Conservation (phyloP, 2,888 invertebrate species). For the Lithosia quadra region DNA sequence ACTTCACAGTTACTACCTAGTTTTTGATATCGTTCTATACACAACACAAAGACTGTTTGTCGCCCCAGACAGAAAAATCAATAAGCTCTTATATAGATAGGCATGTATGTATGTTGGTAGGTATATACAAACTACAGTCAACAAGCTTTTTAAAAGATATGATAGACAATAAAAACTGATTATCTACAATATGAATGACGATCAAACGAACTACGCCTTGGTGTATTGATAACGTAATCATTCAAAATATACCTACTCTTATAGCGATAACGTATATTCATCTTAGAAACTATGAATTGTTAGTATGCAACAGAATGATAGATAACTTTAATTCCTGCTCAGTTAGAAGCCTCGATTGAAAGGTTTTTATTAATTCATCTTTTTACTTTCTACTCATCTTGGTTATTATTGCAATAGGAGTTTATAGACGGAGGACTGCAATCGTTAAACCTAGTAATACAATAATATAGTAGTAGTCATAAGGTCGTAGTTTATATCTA, state of each 20-base stretch:
- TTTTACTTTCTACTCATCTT: background rate
- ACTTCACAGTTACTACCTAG: background rate
- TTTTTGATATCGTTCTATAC: background rate
- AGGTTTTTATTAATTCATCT: background rate
- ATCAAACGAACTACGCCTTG: conserved; percentile 21
- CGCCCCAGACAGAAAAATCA: background rate
- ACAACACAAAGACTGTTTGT: background rate
- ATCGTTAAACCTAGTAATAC: background rate
- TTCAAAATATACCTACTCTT: conserved; percentile 13
- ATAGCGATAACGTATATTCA: conserved; percentile 33
- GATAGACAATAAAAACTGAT: conserved; percentile 31
- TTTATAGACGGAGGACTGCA: background rate
- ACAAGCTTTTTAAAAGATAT: background rate
- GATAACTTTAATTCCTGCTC: background rate
- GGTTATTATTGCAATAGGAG: background rate
- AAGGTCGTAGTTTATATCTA: background rate
- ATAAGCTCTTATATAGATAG: background rate
- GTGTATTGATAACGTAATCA: conserved; percentile 35
- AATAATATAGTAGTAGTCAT: background rate
- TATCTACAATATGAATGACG: conserved; percentile 22
- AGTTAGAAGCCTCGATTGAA: background rate
- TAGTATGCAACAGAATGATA: background rate
- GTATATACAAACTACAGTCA: background rate
- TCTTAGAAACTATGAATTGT: conserved; percentile 16
- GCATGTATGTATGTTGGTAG: conserved; percentile 17